phyloP scores from a whole-genome alignment of 2,888 invertebrate genomes.

The Torymus aiolomorphi region DNA sequence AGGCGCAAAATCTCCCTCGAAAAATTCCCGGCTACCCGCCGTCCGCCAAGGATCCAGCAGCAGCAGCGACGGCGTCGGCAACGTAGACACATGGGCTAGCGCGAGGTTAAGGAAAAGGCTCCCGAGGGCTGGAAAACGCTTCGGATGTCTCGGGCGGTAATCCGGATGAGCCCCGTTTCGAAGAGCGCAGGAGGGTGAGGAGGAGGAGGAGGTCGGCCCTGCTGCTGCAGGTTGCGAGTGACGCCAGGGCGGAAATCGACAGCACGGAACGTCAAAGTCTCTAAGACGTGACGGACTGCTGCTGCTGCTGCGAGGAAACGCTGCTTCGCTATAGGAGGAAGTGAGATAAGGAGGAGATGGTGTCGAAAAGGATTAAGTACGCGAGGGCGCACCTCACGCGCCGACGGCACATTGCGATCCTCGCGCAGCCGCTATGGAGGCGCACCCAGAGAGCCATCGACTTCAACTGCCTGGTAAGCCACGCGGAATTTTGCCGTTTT shows the following conservation, averaged over 20 bases:
- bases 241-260: constrained; percentile 43
- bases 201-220: background rate
- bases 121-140: constrained; percentile 12
- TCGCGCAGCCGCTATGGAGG: constrained; percentile 68
- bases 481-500: constrained; percentile 4
- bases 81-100: background rate
- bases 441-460: constrained; percentile 50
- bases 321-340: background rate
- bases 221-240: constrained; percentile 14
- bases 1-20: background rate
- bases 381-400: constrained; percentile 68
- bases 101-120: background rate
- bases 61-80: background rate
- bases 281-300: constrained; percentile 46
- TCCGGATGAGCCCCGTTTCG: constrained; percentile 55
- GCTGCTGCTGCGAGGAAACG: background rate
- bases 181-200: background rate
- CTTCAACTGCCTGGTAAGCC: constrained; percentile 53
- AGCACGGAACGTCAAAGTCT: constrained; percentile 46
- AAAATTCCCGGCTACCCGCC: constrained; percentile 4
- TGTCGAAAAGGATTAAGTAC: constrained; percentile 67
- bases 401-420: constrained; percentile 62
- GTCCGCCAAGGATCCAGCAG: background rate
- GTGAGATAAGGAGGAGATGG: constrained; percentile 59
- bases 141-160: constrained; percentile 54